phyloP scores from a whole-genome alignment of 2,888 invertebrate species.

The Thelaira solivaga region DNA sequence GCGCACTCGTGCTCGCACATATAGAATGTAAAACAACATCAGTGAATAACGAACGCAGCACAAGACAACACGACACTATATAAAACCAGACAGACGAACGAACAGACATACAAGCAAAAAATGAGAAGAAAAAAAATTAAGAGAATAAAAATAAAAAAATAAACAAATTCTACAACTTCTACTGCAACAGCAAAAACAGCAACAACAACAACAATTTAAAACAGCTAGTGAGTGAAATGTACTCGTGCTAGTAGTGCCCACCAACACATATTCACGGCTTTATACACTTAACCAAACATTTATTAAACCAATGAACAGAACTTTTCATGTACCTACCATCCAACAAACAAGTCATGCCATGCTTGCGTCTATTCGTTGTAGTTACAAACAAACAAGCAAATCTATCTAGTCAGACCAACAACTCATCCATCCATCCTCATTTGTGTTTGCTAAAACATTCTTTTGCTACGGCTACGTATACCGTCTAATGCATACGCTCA shows the following conservation, averaged over 20 bases:
- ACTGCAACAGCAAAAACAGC: conserved; percentile 9
- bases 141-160: conserved; percentile 29
- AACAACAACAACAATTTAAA: too few relatives aligned
- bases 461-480: conserved; percentile 17
- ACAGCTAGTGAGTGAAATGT: conserved; percentile 28
- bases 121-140: conserved; percentile 18
- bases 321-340: conserved; percentile 29
- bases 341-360: conserved; percentile 26
- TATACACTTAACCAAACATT: conserved; percentile 10
- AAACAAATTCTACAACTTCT: conserved; percentile 55
- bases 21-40: conserved; percentile 16
- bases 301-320: conserved; percentile 17
- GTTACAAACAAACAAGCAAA: conserved; percentile 35
- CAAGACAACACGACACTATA: conserved; percentile 1
- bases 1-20: conserved; percentile 32
- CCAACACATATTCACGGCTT: not conserved
- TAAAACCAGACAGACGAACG: not conserved
- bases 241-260: conserved; percentile 40
- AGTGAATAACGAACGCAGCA: conserved; percentile 37
- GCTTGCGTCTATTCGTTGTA: not conserved
- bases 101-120: not conserved
- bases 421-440: conserved; percentile 24
- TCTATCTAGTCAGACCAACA: conserved; percentile 18
- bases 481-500: not conserved
- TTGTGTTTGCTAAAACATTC: conserved; percentile 32